Evolutionary conservation across 1,140 invertebrate species (phyloP).

Genomic region (Nephotettix cincticeps): DNA sequence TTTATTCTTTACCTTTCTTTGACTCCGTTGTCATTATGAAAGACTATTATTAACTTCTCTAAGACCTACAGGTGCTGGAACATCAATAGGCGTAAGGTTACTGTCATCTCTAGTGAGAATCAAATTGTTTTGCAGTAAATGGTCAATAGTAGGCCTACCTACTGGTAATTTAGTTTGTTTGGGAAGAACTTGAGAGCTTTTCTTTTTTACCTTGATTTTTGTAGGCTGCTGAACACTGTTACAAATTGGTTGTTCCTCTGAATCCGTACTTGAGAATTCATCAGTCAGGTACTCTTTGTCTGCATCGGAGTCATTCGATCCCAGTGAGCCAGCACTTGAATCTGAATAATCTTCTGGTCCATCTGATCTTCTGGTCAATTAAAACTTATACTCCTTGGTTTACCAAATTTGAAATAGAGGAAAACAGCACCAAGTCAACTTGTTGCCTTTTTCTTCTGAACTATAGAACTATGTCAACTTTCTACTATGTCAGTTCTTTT

Average conservation of each 20-base stretch:
- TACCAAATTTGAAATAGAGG: background rate
- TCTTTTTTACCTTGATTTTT: background rate
- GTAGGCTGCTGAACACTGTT: background rate
- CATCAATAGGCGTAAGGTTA: background rate
- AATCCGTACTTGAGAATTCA: background rate
- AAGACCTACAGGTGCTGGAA: background rate
- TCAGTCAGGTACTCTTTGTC: background rate
- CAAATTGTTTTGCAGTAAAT: background rate
- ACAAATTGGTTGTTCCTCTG: background rate
- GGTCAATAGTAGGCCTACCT: background rate
- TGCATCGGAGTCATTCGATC: background rate
- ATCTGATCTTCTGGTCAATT: background rate
- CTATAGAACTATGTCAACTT: slow-evolving; percentile 3
- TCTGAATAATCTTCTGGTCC: background rate
- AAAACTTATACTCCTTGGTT: slow-evolving; percentile 11
- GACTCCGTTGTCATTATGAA: background rate
- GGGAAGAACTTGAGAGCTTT: background rate
- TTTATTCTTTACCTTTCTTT: slow-evolving; percentile 3
- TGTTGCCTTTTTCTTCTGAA: slow-evolving; percentile 8
- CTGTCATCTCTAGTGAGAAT: background rate
- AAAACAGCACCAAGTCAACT: slow-evolving; percentile 4
- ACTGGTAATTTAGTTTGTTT: background rate
- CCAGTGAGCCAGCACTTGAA: background rate
- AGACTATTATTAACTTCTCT: background rate
- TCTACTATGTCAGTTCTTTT: too few relatives aligned